A percentile compares a stretch with the other conserved stretches of the same genome.
These are phyloP conservation scores for Nipponia nippon DNA, from an alignment of 2,113 vertebrate genomes.

Conservation along the genomic window DNA sequence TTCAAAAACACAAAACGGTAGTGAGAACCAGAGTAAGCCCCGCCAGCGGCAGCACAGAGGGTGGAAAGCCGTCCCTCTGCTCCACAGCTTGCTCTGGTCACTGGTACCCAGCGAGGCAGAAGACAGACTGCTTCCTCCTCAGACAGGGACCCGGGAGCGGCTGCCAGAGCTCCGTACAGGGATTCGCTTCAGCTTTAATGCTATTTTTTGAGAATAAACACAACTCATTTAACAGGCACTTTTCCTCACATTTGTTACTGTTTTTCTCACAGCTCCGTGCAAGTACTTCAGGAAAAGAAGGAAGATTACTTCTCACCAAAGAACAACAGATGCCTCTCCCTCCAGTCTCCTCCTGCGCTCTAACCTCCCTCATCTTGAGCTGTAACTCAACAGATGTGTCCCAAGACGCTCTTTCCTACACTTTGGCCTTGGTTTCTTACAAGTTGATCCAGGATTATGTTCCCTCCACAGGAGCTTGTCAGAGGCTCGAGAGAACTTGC, in stretches of 20 bases:
- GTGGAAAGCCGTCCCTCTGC: background rate
- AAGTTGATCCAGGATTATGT: background rate
- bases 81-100: background rate
- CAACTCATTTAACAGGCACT: background rate
- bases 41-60: background rate
- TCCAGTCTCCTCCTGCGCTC: background rate
- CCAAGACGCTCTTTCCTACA: background rate
- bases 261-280: conserved; percentile 4
- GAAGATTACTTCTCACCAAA: background rate
- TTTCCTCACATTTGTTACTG: background rate
- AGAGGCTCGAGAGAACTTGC: background rate
- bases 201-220: background rate
- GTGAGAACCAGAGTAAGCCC: background rate
- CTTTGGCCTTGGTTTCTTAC: background rate
- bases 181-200: background rate
- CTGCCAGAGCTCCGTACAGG: background rate
- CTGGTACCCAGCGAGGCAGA: background rate
- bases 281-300: background rate
- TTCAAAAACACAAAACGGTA: conserved; percentile 27
- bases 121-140: background rate
- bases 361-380: background rate
- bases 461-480: background rate
- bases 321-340: conserved; percentile 17
- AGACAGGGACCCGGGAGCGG: background rate
- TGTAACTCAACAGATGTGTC: background rate